Evolutionary conservation across 2,113 vertebrate genomes (phyloP).

Genomic region (Cnemophilus loriae): DNA sequence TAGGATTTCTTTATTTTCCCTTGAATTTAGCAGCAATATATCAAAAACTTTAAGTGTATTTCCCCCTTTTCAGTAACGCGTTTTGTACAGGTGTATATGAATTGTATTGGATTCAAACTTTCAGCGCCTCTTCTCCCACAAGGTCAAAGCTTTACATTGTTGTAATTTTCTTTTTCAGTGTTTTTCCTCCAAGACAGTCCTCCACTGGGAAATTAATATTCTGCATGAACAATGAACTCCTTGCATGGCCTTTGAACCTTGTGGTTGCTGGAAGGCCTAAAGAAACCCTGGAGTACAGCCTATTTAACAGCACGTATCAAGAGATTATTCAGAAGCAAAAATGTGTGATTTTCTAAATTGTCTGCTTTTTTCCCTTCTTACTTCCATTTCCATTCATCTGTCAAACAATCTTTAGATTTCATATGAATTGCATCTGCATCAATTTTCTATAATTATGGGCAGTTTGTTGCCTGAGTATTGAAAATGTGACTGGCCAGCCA

Average conservation of each 20-base stretch:
- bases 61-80: neutral
- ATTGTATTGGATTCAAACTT: neutral
- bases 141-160: slow-evolving; percentile 17
- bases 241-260: slow-evolving; percentile 67
- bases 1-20: neutral
- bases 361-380: neutral
- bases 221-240: slow-evolving; percentile 64
- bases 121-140: neutral
- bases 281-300: slow-evolving; percentile 60
- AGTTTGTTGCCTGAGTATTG: neutral
- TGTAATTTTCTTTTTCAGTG: slow-evolving; percentile 29
- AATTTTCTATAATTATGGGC: slow-evolving; percentile 32
- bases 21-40: neutral
- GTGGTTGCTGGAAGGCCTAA: slow-evolving; percentile 70
- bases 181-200: neutral
- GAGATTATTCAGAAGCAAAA: slow-evolving; percentile 57
- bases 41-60: neutral
- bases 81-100: neutral
- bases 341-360: slow-evolving; percentile 4
- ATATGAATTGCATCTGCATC: neutral
- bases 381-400: slow-evolving; percentile 14
- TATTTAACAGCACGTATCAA: slow-evolving; percentile 39
- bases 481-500: slow-evolving; percentile 23
- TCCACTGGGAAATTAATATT: slow-evolving; percentile 67
- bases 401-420: slow-evolving; percentile 12